These are phyloP conservation scores for Aptenodytes forsteri DNA, from an alignment of 2,113 vertebrate species.

Conservation along the genomic window DNA sequence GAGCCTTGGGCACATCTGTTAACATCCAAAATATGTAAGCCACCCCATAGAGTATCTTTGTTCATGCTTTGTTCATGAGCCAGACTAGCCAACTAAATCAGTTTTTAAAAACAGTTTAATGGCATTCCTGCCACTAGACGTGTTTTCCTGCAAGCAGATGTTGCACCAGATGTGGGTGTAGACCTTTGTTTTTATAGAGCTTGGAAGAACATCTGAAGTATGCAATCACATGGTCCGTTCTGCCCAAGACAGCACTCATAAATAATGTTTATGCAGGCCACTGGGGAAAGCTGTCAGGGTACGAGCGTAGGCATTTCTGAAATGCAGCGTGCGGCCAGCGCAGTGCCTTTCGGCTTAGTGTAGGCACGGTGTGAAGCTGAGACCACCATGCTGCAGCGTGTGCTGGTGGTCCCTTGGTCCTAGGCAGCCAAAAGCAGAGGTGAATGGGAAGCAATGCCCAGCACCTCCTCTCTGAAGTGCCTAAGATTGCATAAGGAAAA, in stretches of 20 bases:
- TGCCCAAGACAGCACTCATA: background rate
- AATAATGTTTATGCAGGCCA: background rate
- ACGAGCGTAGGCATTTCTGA: background rate
- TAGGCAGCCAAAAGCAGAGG: background rate
- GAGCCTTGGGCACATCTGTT: background rate
- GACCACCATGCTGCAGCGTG: rapidly evolving
- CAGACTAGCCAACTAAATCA: background rate
- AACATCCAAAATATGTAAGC: background rate
- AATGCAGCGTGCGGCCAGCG: rapidly evolving
- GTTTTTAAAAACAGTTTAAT: background rate
- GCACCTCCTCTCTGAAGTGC: background rate
- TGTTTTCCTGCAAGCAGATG: background rate
- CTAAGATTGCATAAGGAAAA: background rate
- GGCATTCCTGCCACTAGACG: background rate
- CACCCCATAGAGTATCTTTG: background rate
- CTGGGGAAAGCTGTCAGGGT: background rate
- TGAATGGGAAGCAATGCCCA: background rate
- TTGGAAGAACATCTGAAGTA: background rate
- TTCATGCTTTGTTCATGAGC: background rate
- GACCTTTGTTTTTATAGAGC: background rate
- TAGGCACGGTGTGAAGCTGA: rapidly evolving
- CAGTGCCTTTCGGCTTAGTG: background rate
- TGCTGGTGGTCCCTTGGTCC: background rate
- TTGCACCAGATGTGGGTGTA: background rate
- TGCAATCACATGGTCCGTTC: rapidly evolving